A percentile compares a stretch with the other conserved stretches of the same genome.
Evolutionary conservation across 64 coral and sea anemone species (phyloP).

Genomic region (Porites australiensis): DNA sequence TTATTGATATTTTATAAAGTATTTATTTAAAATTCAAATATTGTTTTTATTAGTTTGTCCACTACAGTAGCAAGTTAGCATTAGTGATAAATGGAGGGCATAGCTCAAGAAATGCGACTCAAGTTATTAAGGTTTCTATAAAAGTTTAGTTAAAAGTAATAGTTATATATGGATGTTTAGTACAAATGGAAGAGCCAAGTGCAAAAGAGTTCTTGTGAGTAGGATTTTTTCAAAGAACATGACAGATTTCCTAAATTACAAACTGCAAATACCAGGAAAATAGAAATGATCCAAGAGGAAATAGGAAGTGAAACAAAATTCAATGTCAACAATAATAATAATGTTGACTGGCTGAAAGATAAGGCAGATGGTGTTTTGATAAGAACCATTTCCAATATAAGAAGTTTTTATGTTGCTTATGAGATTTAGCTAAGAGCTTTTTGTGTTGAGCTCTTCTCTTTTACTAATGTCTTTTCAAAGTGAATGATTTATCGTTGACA

Average conservation of each 20-base stretch:
- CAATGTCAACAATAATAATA: too few relatives aligned
- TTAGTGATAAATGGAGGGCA: not conserved
- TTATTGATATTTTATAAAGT: conserved; percentile 56
- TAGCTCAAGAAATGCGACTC: not conserved
- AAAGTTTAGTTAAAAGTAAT: not conserved
- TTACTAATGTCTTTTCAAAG: not conserved
- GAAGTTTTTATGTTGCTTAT: too few relatives aligned
- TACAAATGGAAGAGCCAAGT: not conserved
- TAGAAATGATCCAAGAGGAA: too few relatives aligned
- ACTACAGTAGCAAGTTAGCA: not conserved
- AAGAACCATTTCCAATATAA: too few relatives aligned
- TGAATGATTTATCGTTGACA: conserved; percentile 35
- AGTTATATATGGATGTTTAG: not conserved
- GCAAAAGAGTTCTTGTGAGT: not conserved
- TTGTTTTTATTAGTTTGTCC: conserved; percentile 40
- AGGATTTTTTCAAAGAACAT: not conserved
- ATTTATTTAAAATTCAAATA: conserved; percentile 66
- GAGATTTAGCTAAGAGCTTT: not conserved
- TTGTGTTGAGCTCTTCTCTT: not conserved
- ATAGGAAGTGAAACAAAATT: too few relatives aligned
- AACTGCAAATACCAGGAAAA: too few relatives aligned
- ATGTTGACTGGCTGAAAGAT: too few relatives aligned
- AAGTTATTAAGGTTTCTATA: not conserved
- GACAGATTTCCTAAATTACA: too few relatives aligned
- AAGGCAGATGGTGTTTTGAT: too few relatives aligned